These are phyloP conservation scores for Schizopygopsis pylzovi DNA, from an alignment of 2,797 vertebrate species.

Conservation along the genomic window DNA sequence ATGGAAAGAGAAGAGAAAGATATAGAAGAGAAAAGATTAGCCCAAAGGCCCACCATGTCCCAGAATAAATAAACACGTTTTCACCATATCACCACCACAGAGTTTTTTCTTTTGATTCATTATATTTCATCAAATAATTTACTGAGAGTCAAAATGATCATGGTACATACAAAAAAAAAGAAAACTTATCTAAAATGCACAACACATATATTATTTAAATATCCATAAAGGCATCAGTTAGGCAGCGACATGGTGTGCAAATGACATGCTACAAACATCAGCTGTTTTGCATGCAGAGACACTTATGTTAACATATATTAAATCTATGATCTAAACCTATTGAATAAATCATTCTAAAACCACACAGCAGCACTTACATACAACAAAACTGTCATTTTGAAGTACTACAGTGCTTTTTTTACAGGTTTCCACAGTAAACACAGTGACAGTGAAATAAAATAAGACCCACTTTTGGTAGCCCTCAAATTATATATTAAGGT, in stretches of 20 bases:
- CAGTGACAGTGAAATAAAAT: constrained; percentile 7
- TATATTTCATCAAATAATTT: constrained; percentile 39
- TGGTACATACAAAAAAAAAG: constrained; percentile 17
- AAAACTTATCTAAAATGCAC: constrained; percentile 8
- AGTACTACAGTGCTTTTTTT: background rate
- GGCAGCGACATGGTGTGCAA: constrained; percentile 24
- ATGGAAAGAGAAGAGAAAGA: background rate
- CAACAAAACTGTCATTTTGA: background rate
- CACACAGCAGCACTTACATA: background rate
- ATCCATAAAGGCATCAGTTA: constrained; percentile 30
- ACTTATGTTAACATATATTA: constrained; percentile 35
- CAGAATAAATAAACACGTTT: background rate
- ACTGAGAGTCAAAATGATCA: constrained; percentile 41
- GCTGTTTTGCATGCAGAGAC: constrained; percentile 55
- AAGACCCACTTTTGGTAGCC: background rate
- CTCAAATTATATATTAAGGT: constrained; percentile 18
- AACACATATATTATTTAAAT: constrained; percentile 13
- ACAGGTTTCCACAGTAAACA: constrained; percentile 29
- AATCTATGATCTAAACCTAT: background rate
- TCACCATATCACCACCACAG: background rate
- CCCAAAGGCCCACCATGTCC: background rate
- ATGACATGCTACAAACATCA: constrained; percentile 35
- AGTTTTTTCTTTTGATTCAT: background rate
- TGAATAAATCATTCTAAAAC: constrained; percentile 9
- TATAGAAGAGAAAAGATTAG: constrained; percentile 11